These are phyloP conservation scores for Cranoglanis bouderius DNA, from an alignment of 2,113 vertebrate species.

Conservation along the genomic window DNA sequence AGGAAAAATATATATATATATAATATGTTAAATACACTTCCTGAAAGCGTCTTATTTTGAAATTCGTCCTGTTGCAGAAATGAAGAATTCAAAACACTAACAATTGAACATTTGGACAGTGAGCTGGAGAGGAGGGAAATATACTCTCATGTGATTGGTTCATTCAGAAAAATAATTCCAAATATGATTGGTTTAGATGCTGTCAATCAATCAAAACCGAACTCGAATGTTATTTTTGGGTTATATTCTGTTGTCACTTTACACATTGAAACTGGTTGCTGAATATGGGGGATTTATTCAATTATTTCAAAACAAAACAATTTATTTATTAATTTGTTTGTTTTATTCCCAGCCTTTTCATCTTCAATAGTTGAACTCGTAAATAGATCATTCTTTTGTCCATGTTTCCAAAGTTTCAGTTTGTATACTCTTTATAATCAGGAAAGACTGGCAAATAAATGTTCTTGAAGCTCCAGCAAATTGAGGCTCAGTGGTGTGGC, in stretches of 20 bases:
- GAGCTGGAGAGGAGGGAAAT: not conserved
- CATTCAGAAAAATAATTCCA: not conserved
- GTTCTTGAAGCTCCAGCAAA: not conserved
- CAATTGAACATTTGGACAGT: not conserved
- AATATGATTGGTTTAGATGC: not conserved
- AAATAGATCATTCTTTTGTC: not conserved
- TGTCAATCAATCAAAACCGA: not conserved
- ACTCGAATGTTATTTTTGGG: not conserved
- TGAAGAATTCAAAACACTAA: not conserved
- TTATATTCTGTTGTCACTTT: not conserved
- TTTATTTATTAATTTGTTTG: not conserved
- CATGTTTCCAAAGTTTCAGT: not conserved
- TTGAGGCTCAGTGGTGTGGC: not conserved
- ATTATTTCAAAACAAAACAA: not conserved
- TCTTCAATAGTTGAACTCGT: not conserved
- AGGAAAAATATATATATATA: not conserved
- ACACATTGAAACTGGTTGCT: not conserved
- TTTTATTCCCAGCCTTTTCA: not conserved
- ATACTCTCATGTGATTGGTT: slow-evolving; percentile 2
- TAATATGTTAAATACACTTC: not conserved
- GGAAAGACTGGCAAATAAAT: not conserved
- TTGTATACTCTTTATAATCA: not conserved
- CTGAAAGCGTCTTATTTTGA: not conserved
- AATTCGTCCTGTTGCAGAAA: not conserved
- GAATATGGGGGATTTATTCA: not conserved